Evolutionary conservation across 2,113 vertebrate genomes (phyloP), one percentile per base, ranked within the genome.

Genomic region (Channa argus): DNA sequence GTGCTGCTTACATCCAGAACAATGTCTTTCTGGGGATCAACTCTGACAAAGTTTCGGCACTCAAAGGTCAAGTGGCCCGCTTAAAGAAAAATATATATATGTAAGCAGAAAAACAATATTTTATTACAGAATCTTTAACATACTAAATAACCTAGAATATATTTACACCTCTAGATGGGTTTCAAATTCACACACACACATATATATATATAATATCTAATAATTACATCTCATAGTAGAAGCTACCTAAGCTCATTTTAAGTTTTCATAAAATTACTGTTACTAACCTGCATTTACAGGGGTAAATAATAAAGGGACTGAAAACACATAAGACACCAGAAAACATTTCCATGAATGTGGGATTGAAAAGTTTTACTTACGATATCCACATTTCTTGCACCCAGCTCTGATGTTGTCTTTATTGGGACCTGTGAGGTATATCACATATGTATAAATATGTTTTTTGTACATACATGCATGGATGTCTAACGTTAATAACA

Each of bases 1-100:
- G 98, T 99, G 89, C 98, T 99, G 92, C 98, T 99, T 15, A 99
- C 96, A 53, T 99, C 98, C 86, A 99, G 89, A 70, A 99, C 97
- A n/a, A 99, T 98, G 91, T 99, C 98, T 80, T 98, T 97, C 83
- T 96, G 95, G 8, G 98, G 98, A 80, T 99, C 98, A 64, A 99
- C 98, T 37, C 97, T 91, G 61, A 99, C 96, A 91, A 99, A 99
- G 86, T 99, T 99, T 78, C 97, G 94, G 78, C 98, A 99, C 91
- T 99, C 98, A 69, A 98, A 99, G 1, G 98, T 99, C 80, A 99
- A 92, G 78, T 99, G 98, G 45, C 98, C 98, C 62, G 98, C 98
- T 99, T 88, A 10, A 0, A 74, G 24, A 83, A 49, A 86, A 88
- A 74, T n/a, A n/a, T n/a, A 24, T 78, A 58, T 82, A 90, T 9